Conservation (phyloP, 1,140 invertebrate genomes). For the Drosophila lacteicornis region DNA sequence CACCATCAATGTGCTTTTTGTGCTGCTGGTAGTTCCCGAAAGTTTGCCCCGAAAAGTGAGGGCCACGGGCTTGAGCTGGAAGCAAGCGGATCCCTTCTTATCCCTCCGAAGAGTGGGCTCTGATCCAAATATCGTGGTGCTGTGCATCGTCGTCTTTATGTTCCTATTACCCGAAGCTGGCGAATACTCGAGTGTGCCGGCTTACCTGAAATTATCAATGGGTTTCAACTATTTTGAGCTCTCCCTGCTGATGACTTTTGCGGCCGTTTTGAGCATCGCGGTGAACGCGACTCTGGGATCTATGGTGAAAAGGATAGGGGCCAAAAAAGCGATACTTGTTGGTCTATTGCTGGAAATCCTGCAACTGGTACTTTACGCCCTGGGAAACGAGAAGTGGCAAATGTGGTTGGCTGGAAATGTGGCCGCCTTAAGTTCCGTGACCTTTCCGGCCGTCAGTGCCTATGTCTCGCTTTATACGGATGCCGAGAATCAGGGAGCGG, state of each 20-base stretch:
- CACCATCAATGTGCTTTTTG: slow-evolving; percentile 98
- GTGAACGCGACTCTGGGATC: slow-evolving; percentile 96
- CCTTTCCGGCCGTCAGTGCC: slow-evolving; percentile 99
- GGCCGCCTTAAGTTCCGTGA: slow-evolving; percentile 96
- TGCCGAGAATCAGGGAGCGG: slow-evolving; percentile 98
- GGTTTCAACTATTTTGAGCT: slow-evolving; percentile 97
- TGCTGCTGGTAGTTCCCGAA: slow-evolving; percentile 98
- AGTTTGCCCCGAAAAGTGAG: slow-evolving; percentile 97
- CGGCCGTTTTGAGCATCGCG: slow-evolving; percentile 97
- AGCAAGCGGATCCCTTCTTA: slow-evolving; percentile 98
- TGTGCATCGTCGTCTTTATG: slow-evolving; percentile 98
- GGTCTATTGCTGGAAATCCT: slow-evolving; percentile 98
- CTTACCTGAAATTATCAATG: slow-evolving; percentile 99
- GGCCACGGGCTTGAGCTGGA: slow-evolving; percentile 93
- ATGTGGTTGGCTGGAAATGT: slow-evolving; percentile 99
- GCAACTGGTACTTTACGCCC: slow-evolving; percentile 98
- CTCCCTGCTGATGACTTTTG: slow-evolving; percentile 98
- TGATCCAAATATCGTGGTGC: slow-evolving; percentile 97
- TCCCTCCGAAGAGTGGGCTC: slow-evolving; percentile 96
- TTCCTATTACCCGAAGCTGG: slow-evolving; percentile 99
- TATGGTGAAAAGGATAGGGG: slow-evolving; percentile 93
- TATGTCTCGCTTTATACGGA: slow-evolving; percentile 98
- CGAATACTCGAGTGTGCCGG: slow-evolving; percentile 99
- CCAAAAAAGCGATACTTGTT: slow-evolving; percentile 98
- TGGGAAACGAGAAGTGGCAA: slow-evolving; percentile 91